Conservation (phyloP, 2,888 invertebrate species). For the Dione vanillae region DNA sequence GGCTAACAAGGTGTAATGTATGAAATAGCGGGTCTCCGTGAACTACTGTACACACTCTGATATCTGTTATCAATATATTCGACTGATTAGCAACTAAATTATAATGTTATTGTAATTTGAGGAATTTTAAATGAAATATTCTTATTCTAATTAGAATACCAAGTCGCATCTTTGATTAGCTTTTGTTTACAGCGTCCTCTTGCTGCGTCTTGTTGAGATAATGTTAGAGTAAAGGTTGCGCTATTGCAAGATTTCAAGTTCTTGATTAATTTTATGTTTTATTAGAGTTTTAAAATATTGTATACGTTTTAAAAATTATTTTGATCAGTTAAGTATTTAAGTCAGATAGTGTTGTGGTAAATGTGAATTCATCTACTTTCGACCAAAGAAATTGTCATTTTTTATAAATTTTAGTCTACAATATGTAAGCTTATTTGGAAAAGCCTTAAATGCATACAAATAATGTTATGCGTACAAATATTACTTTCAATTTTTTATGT, state of each 20-base stretch:
- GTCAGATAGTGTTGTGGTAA: too few species aligned
- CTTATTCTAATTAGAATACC: not conserved
- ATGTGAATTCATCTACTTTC: too few species aligned
- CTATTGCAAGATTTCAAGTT: not conserved
- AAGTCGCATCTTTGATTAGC: not conserved
- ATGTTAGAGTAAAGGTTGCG: not conserved
- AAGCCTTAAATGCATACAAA: too few species aligned
- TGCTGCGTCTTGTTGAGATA: not conserved
- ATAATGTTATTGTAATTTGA: conserved; percentile 22
- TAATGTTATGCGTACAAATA: too few species aligned
- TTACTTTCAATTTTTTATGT: too few species aligned
- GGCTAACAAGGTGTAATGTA: conserved; percentile 57
- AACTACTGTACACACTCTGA: conserved; percentile 31
- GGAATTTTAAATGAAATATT: conserved; percentile 6
- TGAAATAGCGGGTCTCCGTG: conserved; percentile 30
- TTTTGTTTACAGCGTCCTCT: not conserved
- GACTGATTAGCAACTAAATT: conserved; percentile 26
- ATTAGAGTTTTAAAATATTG: too few species aligned
- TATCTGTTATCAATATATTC: conserved; percentile 19
- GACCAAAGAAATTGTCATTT: too few species aligned
- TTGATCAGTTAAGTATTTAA: too few species aligned
- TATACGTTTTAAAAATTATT: too few species aligned
- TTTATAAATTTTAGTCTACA: too few species aligned
- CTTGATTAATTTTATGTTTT: too few species aligned
- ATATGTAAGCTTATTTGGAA: too few species aligned